Percentiles rank a stretch among this genome's conserved stretches.
Evolutionary conservation across 2,888 invertebrate species (phyloP).

Genomic region (Eupsilia transversa): DNA sequence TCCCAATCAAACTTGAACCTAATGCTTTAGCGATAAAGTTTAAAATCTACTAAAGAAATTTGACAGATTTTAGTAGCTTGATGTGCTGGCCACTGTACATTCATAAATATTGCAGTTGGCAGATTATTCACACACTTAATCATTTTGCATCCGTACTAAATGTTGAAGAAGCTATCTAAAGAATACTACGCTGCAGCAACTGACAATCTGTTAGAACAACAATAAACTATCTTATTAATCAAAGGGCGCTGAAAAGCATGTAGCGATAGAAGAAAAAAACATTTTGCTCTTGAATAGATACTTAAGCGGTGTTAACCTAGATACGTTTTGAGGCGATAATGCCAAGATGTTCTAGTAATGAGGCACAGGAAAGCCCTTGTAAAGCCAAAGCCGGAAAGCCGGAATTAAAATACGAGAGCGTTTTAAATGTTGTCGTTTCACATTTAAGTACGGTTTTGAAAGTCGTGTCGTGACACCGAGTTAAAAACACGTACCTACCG

Average conservation of each 20-base stretch:
- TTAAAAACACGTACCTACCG: conserved; percentile 1
- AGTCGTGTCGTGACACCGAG: neutral
- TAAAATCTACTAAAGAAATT: too few relatives aligned
- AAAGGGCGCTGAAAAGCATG: neutral
- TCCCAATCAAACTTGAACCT: too few relatives aligned
- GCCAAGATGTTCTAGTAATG: conserved; percentile 60
- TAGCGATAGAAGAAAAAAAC: conserved; percentile 19
- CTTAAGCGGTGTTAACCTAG: conserved; percentile 44
- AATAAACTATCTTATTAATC: conserved; percentile 14
- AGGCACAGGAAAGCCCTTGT: conserved; percentile 50
- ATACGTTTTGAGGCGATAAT: conserved; percentile 55
- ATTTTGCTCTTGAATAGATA: conserved; percentile 22
- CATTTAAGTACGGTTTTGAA: conserved; percentile 31
- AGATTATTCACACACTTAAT: conserved; percentile 32
- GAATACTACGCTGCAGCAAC: neutral
- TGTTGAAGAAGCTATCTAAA: neutral
- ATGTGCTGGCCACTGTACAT: too few relatives aligned
- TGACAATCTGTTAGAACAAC: conserved; percentile 8
- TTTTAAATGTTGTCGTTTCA: conserved; percentile 36
- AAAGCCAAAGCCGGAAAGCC: conserved; percentile 39
- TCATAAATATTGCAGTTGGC: conserved; percentile 27
- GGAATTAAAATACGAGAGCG: conserved; percentile 51
- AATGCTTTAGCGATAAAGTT: too few relatives aligned
- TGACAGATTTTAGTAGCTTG: too few relatives aligned
- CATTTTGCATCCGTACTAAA: conserved; percentile 16